Conservation (phyloP, 2,113 vertebrate genomes). For the Promerops cafer region DNA sequence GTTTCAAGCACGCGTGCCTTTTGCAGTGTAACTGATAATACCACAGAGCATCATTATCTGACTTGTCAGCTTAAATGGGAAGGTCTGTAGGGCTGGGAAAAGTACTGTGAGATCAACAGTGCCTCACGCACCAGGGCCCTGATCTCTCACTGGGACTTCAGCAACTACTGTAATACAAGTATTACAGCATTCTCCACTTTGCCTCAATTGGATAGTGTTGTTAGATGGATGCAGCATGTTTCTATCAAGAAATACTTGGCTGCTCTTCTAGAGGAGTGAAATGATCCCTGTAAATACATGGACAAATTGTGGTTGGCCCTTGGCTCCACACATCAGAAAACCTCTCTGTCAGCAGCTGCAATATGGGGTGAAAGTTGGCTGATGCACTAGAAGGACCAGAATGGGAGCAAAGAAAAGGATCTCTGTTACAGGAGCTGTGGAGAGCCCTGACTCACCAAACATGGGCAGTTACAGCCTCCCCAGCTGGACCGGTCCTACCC, state of each 20-base stretch:
- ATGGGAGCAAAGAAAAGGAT: conserved; percentile 49
- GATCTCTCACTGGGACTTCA: conserved; percentile 24
- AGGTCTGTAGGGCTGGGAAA: neutral
- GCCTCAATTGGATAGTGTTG: conserved; percentile 27
- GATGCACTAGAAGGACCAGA: neutral
- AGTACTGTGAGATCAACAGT: neutral
- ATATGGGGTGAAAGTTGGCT: conserved; percentile 43
- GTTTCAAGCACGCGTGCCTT: neutral
- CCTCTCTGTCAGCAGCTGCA: conserved; percentile 53
- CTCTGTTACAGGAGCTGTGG: conserved; percentile 30
- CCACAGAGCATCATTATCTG: neutral
- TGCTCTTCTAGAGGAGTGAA: neutral
- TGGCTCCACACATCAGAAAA: conserved; percentile 56
- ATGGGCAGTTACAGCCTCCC: neutral
- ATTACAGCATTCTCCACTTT: conserved; percentile 18
- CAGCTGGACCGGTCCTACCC: neutral
- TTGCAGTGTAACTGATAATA: neutral
- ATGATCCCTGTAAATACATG: conserved; percentile 58
- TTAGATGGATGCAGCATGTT: conserved; percentile 46
- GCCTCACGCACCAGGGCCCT: neutral
- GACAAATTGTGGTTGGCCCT: conserved; percentile 51
- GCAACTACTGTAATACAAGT: conserved; percentile 21
- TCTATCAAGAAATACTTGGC: conserved; percentile 57
- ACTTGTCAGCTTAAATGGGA: neutral
- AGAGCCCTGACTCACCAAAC: conserved; percentile 7